Base-by-base conservation (phyloP, 2,888 invertebrate species). In the Meloe dianella region DNA sequence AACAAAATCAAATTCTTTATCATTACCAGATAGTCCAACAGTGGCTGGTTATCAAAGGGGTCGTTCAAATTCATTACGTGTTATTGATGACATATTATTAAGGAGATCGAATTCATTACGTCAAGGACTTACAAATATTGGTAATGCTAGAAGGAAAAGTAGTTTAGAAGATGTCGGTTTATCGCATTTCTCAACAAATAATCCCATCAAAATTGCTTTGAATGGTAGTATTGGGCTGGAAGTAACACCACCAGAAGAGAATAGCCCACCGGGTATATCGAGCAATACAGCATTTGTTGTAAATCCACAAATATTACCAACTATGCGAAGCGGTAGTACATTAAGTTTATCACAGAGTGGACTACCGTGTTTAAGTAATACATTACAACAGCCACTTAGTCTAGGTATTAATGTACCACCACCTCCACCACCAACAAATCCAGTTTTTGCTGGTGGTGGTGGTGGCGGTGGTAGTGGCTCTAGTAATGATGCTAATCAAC, bases 1-100 rank as follows among this genome's bases (percentile, higher is more conserved):
- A 73, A 92, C 93, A 73, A 95, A 95, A 85, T 93, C 94, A 63
- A 95, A 95, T 85, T 95, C 95, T 64, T 87, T 95, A 74, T 95
- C 94, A 66, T 86, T 95, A 76, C 95, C 95, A 61, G 95, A 95
- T 84, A 95, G 94, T 83, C 94, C 94, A 62, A 93, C 93, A 67
- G 91, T 93, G 73, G 88, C 91, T 72, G 92, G 92, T 47, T 90
- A 91, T 77, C 90, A 92, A 79, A 88, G 94, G 72, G 92, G 92
- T 70, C 72, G 81, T 24, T 95, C 95, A 66, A 95, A 95, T 84
- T 95, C 95, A 57, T 87, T 95, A 70, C 88, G 95, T 74, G 93
- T 95, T 67, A 92, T 92, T 68, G 95, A 94, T 79, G 95, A 95
- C 79, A 93, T 94, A 74, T 84, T 95, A 47, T 85, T 95, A 73